Evolutionary conservation across 2,888 invertebrate species (phyloP), one percentile per base, ranked within the genome.

Genomic region (Andrena haemorrhoa): DNA sequence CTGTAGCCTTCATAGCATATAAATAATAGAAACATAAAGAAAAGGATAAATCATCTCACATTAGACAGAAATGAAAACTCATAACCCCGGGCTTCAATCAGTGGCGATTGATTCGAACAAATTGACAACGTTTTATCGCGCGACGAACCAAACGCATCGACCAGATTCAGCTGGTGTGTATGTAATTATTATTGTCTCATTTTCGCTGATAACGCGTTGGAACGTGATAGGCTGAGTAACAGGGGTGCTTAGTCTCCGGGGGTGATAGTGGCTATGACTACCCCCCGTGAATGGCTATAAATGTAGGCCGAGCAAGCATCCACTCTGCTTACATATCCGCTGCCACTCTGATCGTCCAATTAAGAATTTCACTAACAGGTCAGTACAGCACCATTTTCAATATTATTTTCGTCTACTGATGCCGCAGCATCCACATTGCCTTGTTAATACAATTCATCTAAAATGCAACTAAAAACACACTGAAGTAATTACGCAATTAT

Each of bases 261-360:
- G 84, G 81, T 83, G 92, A 92, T 92, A 91, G 91, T 92, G 88
- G 29, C 92, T 90, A 92, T 92, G 91, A 83, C 92, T 89, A 92
- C 92, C 85, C 87, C 75, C 65, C 66, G 72, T 64, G 70, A 70
- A 63, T 68, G 79, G 60, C 86, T 91, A 91, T 91, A 91, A 89
- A 91, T 90, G 84, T 86, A 85, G 85, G 79, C 70, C 60, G 73
- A 69, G 7, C 66, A 75, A 65, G 66, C 63, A 56, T 74, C 51
- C 72, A 66, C 51, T 66, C 33, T 56, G 66, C 63, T 71, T 76
- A 69, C 74, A 49, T 69, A 47, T 60, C 71, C n/a, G 70, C 51
- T 41, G 66, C 51, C 63, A 65, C 49, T n/a, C 60, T 47, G 61
- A 47, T 78, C 78, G 63, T 60, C 73, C 29, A 51, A 75, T 74